A percentile compares a stretch with the other conserved stretches of the same genome.
Conservation (phyloP, 2,113 vertebrate genomes). For the Desmodus rotundus region DNA sequence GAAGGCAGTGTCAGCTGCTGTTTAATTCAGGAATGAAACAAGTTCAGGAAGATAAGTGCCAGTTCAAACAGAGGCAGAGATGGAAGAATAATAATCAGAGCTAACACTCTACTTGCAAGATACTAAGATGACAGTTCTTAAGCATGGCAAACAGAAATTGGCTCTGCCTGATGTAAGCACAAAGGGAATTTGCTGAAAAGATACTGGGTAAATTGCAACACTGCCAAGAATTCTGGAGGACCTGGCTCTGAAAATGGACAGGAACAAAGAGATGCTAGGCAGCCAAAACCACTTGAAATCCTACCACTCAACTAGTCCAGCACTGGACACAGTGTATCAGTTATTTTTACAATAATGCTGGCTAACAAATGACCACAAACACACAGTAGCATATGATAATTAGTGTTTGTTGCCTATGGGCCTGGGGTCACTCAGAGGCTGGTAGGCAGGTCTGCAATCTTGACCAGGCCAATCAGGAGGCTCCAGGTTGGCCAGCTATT, state of each 20-base stretch:
- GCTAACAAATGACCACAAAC: background rate
- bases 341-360: background rate
- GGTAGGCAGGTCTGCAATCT: background rate
- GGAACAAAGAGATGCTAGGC: background rate
- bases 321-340: background rate
- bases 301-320: background rate
- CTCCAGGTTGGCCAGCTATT: background rate
- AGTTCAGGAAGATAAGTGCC: background rate
- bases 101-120: background rate
- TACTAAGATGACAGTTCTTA: background rate
- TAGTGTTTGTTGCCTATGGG: background rate
- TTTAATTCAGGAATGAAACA: conserved; percentile 26
- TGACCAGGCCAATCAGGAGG: background rate
- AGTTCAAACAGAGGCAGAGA: background rate
- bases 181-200: conserved; percentile 13
- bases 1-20: background rate
- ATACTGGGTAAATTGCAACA: background rate
- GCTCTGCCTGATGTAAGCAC: background rate
- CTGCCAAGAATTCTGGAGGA: background rate
- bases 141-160: conserved; percentile 26
- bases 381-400: too few relatives aligned
- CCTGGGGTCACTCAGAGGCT: background rate
- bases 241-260: background rate
- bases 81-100: background rate
- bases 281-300: background rate